Percentiles rank a stretch among this genome's conserved stretches.
phyloP scores from a whole-genome alignment of 2,888 invertebrate genomes.

The Fabriciana adippe region DNA sequence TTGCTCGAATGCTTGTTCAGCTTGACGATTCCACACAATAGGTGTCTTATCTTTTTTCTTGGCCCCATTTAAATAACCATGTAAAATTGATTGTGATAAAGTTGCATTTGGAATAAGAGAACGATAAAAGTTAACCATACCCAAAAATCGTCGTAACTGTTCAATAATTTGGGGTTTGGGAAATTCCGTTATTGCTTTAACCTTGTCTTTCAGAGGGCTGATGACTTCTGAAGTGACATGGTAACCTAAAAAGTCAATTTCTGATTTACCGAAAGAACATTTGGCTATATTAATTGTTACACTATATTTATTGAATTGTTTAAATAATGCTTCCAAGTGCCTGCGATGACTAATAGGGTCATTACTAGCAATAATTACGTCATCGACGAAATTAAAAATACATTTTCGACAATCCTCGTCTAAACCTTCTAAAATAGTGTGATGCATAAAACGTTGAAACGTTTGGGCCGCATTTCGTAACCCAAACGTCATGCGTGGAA shows the following conservation, averaged over 20 bases:
- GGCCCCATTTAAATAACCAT: slow-evolving; percentile 24
- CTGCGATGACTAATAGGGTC: slow-evolving; percentile 25
- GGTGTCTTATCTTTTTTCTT: slow-evolving; percentile 41
- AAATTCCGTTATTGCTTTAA: slow-evolving; percentile 7
- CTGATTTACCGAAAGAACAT: slow-evolving; percentile 30
- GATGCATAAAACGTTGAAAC: slow-evolving; percentile 26
- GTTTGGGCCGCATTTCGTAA: slow-evolving; percentile 13
- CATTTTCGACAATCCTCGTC: slow-evolving; percentile 38
- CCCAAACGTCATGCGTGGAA: slow-evolving; percentile 20
- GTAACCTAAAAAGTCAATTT: slow-evolving; percentile 38
- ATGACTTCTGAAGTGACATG: slow-evolving; percentile 29
- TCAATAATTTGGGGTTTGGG: slow-evolving; percentile 15
- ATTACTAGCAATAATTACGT: slow-evolving; percentile 44
- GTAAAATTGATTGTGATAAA: neutral
- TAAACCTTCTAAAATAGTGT: slow-evolving; percentile 24
- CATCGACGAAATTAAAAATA: slow-evolving; percentile 48
- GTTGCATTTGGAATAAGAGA: slow-evolving; percentile 16
- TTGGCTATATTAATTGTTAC: slow-evolving; percentile 38
- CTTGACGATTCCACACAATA: slow-evolving; percentile 39
- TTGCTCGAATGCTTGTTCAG: slow-evolving; percentile 40
- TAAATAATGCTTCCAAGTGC: slow-evolving; percentile 35
- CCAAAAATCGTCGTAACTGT: slow-evolving; percentile 31
- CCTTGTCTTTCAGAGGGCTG: slow-evolving; percentile 1
- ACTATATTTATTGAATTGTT: slow-evolving; percentile 35
- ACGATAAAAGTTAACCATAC: slow-evolving; percentile 36